Conservation (phyloP, 2,888 invertebrate genomes). For the Phortica magna region DNA sequence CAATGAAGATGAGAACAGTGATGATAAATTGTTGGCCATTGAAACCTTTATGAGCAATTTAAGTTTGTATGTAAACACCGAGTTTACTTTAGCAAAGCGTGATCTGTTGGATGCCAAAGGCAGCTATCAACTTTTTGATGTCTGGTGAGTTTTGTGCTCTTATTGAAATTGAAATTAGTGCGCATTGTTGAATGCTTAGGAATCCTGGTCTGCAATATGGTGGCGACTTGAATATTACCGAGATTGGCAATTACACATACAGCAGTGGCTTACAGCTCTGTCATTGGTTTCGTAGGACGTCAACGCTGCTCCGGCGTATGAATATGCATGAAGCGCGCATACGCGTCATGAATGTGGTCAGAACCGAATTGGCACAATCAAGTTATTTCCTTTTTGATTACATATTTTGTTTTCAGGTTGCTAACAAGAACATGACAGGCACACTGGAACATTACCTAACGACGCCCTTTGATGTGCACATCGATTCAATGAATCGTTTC, state of each 20-base stretch:
- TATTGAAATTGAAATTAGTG: conserved; percentile 42
- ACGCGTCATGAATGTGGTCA: conserved; percentile 80
- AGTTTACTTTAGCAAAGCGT: conserved; percentile 76
- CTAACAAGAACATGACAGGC: conserved; percentile 76
- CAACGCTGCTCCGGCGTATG: conserved; percentile 76
- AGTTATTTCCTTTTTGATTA: background rate
- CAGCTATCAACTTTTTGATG: conserved; percentile 56
- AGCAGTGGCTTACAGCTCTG: conserved; percentile 64
- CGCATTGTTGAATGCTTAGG: conserved; percentile 60
- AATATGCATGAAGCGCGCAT: conserved; percentile 81
- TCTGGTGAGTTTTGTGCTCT: conserved; percentile 68
- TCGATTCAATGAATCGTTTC: conserved; percentile 83
- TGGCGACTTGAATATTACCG: conserved; percentile 78
- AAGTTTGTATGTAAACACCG: conserved; percentile 78
- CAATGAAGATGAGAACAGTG: conserved; percentile 47
- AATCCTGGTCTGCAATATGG: conserved; percentile 81
- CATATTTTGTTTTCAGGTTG: conserved; percentile 66
- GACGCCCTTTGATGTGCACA: conserved; percentile 79
- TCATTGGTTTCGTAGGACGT: conserved; percentile 67
- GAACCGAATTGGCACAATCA: conserved; percentile 42
- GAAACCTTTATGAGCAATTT: conserved; percentile 75
- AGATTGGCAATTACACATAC: conserved; percentile 79
- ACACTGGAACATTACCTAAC: conserved; percentile 80
- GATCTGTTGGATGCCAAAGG: conserved; percentile 39
- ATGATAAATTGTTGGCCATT: conserved; percentile 66